Evolutionary conservation across 2,797 vertebrate genomes (phyloP), one percentile per base, ranked within the genome.

Genomic region (Erethizon dorsatum): DNA sequence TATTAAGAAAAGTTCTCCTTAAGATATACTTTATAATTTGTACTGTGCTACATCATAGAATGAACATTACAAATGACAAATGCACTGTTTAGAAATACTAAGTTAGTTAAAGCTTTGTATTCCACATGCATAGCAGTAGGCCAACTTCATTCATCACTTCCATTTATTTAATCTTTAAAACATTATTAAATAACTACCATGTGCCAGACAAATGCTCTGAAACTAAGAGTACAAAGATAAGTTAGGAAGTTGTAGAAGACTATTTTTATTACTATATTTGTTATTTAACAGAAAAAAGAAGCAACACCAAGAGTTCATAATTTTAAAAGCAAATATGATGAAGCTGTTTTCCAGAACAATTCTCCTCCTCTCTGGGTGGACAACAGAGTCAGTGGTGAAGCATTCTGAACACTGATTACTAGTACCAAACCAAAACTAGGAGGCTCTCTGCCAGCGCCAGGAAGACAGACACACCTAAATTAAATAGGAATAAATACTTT

Each of bases 301-400:
- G 52, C 33, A 24, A 82, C 83, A 73, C 11, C 1, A 37, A 33
- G 52, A 88, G 28, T 41, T 96, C 69, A 37, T 33, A 47, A 83
- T 75, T 67, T 77, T 61, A 75, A 95, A 93, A 96, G 41, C 50
- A 91, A 84, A 83, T 18, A 5, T 50, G 24, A 59, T 28, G 24
- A 92, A 47, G 84, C 15, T 61, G 12, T 79, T 41, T 9, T 12
- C 59, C 50, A 82, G 11, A 67, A 37, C 18, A 47, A 54, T 0
- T 37, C 22, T 89, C 26, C 54, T 54, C 33, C 17, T 67, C 22
- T 67, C 63, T 20, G 7, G 41, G 5, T 28, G 9, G 61, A 5
- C 6, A 31, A n/a, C 13, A 50, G 7, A 65, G 45, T 37, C 18
- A 59, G 33, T 3, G 4, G 5, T 22, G 17, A 6, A 7, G 50